Percentiles rank a stretch among this genome's conserved stretches.
These are phyloP conservation scores for Rhopalosiphum maidis DNA, from an alignment of 1,140 invertebrate species.

Conservation along the genomic window DNA sequence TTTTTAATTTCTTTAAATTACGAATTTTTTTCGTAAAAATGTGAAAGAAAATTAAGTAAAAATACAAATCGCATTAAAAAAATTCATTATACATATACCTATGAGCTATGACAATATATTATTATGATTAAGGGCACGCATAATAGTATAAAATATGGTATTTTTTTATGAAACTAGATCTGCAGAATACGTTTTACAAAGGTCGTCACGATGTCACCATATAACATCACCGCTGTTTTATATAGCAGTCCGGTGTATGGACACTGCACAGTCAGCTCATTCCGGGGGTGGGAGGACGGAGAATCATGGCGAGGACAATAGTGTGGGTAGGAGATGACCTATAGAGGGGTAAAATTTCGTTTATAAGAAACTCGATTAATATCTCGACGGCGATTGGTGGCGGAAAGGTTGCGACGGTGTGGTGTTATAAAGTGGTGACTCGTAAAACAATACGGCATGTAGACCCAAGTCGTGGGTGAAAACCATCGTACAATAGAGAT, in stretches of 20 bases:
- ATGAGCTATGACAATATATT: too few species aligned
- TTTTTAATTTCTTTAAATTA: neutral
- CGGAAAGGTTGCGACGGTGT: neutral
- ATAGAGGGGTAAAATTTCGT: neutral
- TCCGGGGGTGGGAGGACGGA: neutral
- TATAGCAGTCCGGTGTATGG: neutral
- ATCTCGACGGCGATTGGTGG: neutral
- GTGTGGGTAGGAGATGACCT: neutral
- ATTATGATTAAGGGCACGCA: neutral
- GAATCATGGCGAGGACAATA: neutral
- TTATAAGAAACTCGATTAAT: slow-evolving; percentile 32
- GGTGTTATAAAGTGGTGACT: slow-evolving; percentile 6
- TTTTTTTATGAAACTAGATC: neutral
- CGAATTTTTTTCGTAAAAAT: neutral
- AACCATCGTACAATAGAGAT: neutral
- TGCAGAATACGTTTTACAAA: neutral
- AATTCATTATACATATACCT: neutral
- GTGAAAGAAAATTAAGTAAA: neutral
- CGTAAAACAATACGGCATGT: slow-evolving; percentile 28
- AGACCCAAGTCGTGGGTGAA: neutral
- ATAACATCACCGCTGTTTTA: neutral
- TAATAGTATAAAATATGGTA: neutral
- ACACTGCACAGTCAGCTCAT: neutral
- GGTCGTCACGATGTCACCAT: neutral
- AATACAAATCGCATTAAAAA: neutral